Base-by-base conservation (phyloP, 2,888 invertebrate species). In the Heliconius ethilla region DNA sequence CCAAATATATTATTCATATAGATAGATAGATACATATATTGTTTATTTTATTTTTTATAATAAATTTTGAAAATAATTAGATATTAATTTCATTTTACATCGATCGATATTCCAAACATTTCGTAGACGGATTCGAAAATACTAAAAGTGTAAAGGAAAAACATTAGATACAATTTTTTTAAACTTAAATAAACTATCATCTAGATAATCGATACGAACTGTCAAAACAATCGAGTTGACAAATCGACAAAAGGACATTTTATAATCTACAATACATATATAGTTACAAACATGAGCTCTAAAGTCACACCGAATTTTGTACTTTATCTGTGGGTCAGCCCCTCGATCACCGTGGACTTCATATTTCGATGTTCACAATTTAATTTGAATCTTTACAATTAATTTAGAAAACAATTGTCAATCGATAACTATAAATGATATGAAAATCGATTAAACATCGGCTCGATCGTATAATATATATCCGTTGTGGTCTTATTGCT, bases 271-370 rank as follows among this genome's bases (percentile, higher is more conserved):
- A 89, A 91, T 92, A 92, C 90, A 89, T 90, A 91, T 92, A 92
- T 90, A 91, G 86, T 91, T 92, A 93, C 89, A 92, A 91, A 93
- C 91, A 90, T 90, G 92, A 90, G 90, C 87, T 89, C 81, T 87
- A 89, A 87, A 90, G 89, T 92, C 92, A 92, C 94, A 94, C 92
- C 93, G 94, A 94, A 94, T 92, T 94, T 94, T 94, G 94, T 94
- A 94, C 94, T 94, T 89, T 93, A 87, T 90, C 91, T 89, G 88
- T 86, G 93, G 93, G 91, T 88, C 90, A 90, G 88, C 89, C 91
- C 91, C 91, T 88, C 88, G 88, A 90, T 92, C 93, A 93, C 92
- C 90, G 92, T 92, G 94, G 94, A 94, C 93, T 93, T 80, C 91
- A 90, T 90, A 93, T 89, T 94, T 94, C 94, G 94, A 94, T 94